Evolutionary conservation across 2,113 vertebrate species (phyloP).

Genomic region (Pycnonotus jocosus): DNA sequence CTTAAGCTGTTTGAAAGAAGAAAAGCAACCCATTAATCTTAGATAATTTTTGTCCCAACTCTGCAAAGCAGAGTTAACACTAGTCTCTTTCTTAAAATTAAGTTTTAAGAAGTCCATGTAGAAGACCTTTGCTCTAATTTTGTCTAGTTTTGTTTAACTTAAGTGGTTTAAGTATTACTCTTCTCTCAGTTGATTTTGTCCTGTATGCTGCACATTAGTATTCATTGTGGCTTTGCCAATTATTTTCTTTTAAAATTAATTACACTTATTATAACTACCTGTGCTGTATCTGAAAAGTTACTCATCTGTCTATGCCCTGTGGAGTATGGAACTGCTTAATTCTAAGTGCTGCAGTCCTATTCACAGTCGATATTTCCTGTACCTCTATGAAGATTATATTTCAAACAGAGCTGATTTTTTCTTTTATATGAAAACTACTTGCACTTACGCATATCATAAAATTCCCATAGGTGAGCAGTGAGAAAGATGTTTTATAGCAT

Average conservation of each 20-base stretch:
- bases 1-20: neutral
- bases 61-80: neutral
- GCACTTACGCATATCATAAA: neutral
- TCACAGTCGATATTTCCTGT: neutral
- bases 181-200: neutral
- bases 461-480: neutral
- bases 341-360: neutral
- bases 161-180: neutral
- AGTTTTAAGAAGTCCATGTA: neutral
- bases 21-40: neutral
- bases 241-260: neutral
- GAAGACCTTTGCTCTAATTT: neutral
- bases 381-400: neutral
- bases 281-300: neutral
- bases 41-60: neutral
- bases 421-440: neutral
- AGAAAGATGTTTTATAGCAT: neutral
- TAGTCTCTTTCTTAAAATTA: neutral
- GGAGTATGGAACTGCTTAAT: neutral
- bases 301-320: neutral
- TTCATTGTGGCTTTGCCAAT: neutral
- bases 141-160: neutral
- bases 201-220: neutral
- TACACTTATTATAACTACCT: neutral
- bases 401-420: neutral